Evolutionary conservation across 2,888 invertebrate genomes (phyloP).

Genomic region (Phyto melanocephala): DNA sequence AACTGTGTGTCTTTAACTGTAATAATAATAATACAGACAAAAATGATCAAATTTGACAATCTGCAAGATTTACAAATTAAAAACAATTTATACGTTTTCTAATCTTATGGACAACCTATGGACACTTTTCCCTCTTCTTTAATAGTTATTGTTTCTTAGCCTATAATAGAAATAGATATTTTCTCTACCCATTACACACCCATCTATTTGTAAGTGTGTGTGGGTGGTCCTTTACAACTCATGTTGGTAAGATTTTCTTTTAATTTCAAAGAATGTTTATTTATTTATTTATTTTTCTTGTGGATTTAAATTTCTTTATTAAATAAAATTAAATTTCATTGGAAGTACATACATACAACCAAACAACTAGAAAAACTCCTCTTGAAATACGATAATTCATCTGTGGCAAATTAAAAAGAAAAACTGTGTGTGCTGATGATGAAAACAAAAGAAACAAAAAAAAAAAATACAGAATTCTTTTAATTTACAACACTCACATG

Average conservation of each 20-base stretch:
- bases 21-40: too few relatives aligned
- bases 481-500: conserved; percentile 48
- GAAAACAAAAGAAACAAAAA: background rate
- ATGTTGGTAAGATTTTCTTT: background rate
- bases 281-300: background rate
- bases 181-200: background rate
- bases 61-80: too few relatives aligned
- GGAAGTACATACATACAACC: conserved; percentile 31
- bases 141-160: too few relatives aligned
- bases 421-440: background rate
- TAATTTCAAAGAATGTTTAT: too few relatives aligned
- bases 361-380: background rate
- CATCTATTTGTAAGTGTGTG: background rate
- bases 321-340: conserved; percentile 38
- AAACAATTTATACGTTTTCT: too few relatives aligned
- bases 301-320: conserved; percentile 42
- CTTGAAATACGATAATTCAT: conserved; percentile 54
- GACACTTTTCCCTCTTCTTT: too few relatives aligned
- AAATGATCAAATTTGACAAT: too few relatives aligned
- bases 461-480: conserved; percentile 1
- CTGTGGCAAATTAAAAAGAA: conserved; percentile 52
- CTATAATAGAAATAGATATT: too few relatives aligned
- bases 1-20: too few relatives aligned
- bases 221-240: conserved; percentile 12
- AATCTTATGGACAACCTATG: too few relatives aligned